Evolutionary conservation across 2,888 invertebrate genomes (phyloP).

Genomic region (Drosophila melanosoma): DNA sequence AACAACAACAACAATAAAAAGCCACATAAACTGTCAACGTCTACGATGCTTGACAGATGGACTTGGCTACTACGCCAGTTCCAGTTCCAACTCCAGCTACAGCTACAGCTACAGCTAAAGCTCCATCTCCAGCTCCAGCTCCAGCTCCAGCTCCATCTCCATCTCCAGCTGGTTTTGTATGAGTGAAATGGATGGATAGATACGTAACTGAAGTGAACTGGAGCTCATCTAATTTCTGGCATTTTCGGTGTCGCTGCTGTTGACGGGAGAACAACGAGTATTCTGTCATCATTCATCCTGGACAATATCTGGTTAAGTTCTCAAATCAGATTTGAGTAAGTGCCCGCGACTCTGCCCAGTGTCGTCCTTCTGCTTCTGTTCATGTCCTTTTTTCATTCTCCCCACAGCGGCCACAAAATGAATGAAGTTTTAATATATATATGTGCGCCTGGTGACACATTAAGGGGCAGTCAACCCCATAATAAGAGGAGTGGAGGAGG

Average conservation of each 20-base stretch:
- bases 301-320: slow-evolving; percentile 14
- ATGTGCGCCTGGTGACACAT: slow-evolving; percentile 59
- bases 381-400: slow-evolving; percentile 6
- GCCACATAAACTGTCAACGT: slow-evolving; percentile 68
- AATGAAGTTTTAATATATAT: slow-evolving; percentile 67
- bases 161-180: slow-evolving; percentile 14
- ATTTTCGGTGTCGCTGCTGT: slow-evolving; percentile 54
- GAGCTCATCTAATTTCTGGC: slow-evolving; percentile 71
- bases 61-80: slow-evolving; percentile 24
- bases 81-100: not conserved
- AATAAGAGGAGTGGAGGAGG: too few species aligned
- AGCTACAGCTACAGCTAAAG: slow-evolving; percentile 19
- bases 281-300: not conserved
- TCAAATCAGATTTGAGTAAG: slow-evolving; percentile 20
- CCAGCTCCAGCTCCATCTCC: slow-evolving; percentile 13
- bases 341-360: not conserved
- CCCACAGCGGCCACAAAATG: slow-evolving; percentile 47
- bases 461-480: slow-evolving; percentile 29
- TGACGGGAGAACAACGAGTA: slow-evolving; percentile 1
- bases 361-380: not conserved
- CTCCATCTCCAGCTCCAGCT: slow-evolving; percentile 1
- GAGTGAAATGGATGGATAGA: slow-evolving; percentile 7
- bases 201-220: slow-evolving; percentile 36
- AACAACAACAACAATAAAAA: slow-evolving; percentile 54
- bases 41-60: slow-evolving; percentile 73